Evolutionary conservation across 2,797 vertebrate genomes (phyloP).

Genomic region (Macropus fuliginosus): DNA sequence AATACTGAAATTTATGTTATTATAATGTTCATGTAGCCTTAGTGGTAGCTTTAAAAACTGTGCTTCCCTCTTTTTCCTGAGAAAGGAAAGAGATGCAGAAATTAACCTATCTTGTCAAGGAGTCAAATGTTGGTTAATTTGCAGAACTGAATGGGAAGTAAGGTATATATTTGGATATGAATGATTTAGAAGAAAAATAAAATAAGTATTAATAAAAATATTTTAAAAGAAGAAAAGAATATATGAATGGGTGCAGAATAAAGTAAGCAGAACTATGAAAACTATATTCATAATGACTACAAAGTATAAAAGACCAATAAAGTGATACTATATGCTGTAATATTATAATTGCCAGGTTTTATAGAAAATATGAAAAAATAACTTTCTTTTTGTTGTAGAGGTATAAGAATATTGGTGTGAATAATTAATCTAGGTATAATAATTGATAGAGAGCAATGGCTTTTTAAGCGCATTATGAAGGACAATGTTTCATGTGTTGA

Average conservation of each 20-base stretch:
- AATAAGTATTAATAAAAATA: background rate
- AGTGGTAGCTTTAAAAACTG: background rate
- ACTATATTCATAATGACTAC: background rate
- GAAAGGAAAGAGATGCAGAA: background rate
- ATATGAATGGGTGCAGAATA: background rate
- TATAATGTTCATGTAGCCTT: background rate
- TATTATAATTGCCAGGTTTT: background rate
- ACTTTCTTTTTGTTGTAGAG: background rate
- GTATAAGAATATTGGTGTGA: background rate
- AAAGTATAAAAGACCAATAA: background rate
- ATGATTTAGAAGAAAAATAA: background rate
- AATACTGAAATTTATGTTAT: background rate
- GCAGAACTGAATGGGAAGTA: background rate
- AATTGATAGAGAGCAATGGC: background rate
- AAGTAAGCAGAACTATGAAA: background rate
- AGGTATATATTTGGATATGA: background rate
- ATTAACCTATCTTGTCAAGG: background rate
- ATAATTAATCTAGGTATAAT: background rate
- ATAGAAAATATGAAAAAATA: background rate
- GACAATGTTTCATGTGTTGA: background rate
- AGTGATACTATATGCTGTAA: background rate
- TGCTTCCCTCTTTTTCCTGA: background rate
- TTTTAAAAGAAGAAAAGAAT: background rate
- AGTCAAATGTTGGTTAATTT: background rate
- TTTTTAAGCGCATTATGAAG: background rate